Base-by-base conservation (phyloP, 2,797 vertebrate genomes). In the Lutra lutra region DNA sequence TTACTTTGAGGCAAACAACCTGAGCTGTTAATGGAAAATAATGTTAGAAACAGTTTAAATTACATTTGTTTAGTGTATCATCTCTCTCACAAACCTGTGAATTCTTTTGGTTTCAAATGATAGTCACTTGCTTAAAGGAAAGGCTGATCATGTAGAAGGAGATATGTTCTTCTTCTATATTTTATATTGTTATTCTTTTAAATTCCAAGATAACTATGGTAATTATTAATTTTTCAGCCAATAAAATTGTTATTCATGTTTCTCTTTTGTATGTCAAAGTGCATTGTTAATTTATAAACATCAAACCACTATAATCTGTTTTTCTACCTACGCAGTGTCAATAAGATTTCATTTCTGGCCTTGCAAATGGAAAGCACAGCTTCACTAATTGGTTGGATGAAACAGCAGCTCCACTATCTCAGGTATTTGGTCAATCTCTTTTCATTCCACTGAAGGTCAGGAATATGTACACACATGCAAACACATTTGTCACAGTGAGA, bases 361-460 rank as follows among this genome's bases (percentile, higher is more conserved):
- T 89, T 92, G 91, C 75, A 64, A 80, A 94, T 83, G 83, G 78
- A 96, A 97, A 89, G 64, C 35, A 58, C 82, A 54, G 56, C 51
- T 90, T 77, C n/a, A 20, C 84, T 97, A 97, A 98, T 96, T 96
- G 93, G 60, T 64, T 66, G 32, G 58, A 89, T 96, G 80, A 92
- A 97, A 92, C 5, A 0, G 82, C n/a, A 86, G 54, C 54, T 93
- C 25, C 25, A 73, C 5, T 78, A 85, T 32, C 72, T 91, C 38
- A 95, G 73, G 56, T 82, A 62, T 86, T 89, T 0, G 1, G 83
- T 95, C 91, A 92, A 32, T 95, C 66, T 72, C 73, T 85, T 94
- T 86, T 97, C 90, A 94, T 95, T 91, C 94, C 89, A 66, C 25
- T n/a, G 96, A 94, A 95, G 96, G 96, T 95, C 89, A 75, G 66